Conservation (phyloP, 2,113 vertebrate genomes). For the Varanus komodoensis region DNA sequence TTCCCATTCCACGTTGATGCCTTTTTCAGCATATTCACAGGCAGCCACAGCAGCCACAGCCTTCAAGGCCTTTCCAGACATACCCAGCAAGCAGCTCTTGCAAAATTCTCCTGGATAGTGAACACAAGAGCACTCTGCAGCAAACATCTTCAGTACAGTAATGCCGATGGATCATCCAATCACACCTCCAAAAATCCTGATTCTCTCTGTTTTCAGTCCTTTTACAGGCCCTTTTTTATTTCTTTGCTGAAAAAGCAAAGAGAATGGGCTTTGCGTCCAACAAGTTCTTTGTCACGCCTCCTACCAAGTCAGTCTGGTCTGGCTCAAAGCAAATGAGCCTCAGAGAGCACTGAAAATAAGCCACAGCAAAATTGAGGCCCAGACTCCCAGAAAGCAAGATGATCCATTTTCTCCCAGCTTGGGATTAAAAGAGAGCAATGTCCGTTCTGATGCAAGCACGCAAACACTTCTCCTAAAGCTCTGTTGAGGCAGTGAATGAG, state of each 20-base stretch:
- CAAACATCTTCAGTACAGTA: slow-evolving; percentile 27
- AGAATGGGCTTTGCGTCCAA: background rate
- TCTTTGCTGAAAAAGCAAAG: background rate
- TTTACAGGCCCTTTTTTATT: background rate
- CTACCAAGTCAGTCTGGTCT: background rate
- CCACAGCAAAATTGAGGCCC: background rate
- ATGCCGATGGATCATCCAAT: background rate
- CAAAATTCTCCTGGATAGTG: background rate
- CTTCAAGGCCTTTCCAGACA: background rate
- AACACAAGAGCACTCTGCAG: slow-evolving; percentile 24
- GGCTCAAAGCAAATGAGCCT: background rate
- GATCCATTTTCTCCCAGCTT: background rate
- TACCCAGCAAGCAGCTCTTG: background rate
- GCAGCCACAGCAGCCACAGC: background rate
- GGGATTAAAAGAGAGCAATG: background rate
- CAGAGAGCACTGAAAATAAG: background rate
- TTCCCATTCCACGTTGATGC: background rate
- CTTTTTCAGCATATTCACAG: background rate
- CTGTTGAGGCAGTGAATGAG: background rate
- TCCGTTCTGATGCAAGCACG: background rate
- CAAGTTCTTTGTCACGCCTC: background rate
- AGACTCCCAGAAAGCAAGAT: background rate
- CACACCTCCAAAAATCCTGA: background rate
- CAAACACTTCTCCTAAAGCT: background rate
- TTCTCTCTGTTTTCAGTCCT: background rate